Evolutionary conservation across 2,888 invertebrate species (phyloP), one percentile per base, ranked within the genome.

Genomic region (Limnephilus auricula): DNA sequence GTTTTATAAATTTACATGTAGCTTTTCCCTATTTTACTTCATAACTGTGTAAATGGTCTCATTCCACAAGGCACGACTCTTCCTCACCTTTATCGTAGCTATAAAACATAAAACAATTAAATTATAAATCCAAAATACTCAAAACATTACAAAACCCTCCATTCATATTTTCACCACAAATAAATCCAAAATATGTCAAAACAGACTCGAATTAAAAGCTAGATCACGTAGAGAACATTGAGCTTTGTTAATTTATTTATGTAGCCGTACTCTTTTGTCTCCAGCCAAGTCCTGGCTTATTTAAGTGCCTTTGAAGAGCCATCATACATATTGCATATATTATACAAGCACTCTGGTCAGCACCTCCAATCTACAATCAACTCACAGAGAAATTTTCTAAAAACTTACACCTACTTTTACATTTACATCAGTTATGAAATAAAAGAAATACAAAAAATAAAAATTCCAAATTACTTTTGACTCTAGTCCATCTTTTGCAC

Each of bases 371-470:
- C 80, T 32, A 32, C 25, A 32, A 34, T 83, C 32, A 32, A 80
- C 18, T 65, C 40, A 31, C 85, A 85, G 2, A 85, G 34, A 87
- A 88, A 32, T 88, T 88, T 88, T 88, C 87, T 65, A 88, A 86
- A 50, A 86, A 45, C 86, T 86, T 88, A 32, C 78, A 88, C 87
- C 31, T 88, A 37, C 65, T 50, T 65, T 65, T 31, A 87, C 79
- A 87, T 90, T 90, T 90, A 82, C 90, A 88, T 50, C 87, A 83
- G 88, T 90, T 90, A 88, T 90, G 88, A 87, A 88, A 88, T 90
- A 40, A 90, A 86, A 90, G 37, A 65, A 37, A 78, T 78, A 31
- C 65, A 90, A 65, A 65, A 65, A 65, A 65, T 84, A 78, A 90
- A 65, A 86, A 80, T 80, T 83, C 88, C 88, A 79, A 79, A 34